Evolutionary conservation across 2,888 invertebrate species (phyloP).

Genomic region (Pseudolycoriella hygida): DNA sequence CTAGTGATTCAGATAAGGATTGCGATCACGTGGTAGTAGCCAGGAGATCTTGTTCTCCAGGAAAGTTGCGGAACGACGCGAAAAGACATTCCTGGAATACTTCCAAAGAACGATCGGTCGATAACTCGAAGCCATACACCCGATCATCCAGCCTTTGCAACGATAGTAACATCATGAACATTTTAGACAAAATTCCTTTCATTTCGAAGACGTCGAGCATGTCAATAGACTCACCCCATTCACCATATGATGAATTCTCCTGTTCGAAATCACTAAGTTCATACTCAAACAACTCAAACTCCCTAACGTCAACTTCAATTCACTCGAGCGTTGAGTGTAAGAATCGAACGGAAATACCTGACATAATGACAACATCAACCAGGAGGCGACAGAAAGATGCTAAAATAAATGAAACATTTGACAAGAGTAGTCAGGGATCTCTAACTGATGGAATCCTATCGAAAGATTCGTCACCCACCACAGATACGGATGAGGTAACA

Average conservation of each 20-base stretch:
- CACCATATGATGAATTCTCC: conserved; percentile 26
- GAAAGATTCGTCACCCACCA: conserved; percentile 25
- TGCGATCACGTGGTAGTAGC: conserved; percentile 19
- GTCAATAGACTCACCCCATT: conserved; percentile 26
- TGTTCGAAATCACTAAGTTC: conserved; percentile 26
- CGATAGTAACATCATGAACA: conserved; percentile 25
- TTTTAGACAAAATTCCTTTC: conserved; percentile 27
- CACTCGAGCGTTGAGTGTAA: conserved; percentile 14
- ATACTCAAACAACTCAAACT: conserved; percentile 18
- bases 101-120: conserved; percentile 16
- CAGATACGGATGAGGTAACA: conserved; percentile 28
- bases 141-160: conserved; percentile 24
- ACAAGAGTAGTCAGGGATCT: conserved; percentile 29
- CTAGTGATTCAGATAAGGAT: not conserved
- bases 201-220: conserved; percentile 28
- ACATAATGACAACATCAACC: not conserved
- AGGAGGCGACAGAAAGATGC: conserved; percentile 20
- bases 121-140: conserved; percentile 18
- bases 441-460: conserved; percentile 27
- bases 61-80: conserved; percentile 15
- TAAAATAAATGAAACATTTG: conserved; percentile 28
- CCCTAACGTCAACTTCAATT: conserved; percentile 15
- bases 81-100: conserved; percentile 28
- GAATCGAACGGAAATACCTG: not conserved
- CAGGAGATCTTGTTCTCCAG: conserved; percentile 16